Conservation (phyloP, 2,113 vertebrate genomes). For the Oceanodroma tethys region DNA sequence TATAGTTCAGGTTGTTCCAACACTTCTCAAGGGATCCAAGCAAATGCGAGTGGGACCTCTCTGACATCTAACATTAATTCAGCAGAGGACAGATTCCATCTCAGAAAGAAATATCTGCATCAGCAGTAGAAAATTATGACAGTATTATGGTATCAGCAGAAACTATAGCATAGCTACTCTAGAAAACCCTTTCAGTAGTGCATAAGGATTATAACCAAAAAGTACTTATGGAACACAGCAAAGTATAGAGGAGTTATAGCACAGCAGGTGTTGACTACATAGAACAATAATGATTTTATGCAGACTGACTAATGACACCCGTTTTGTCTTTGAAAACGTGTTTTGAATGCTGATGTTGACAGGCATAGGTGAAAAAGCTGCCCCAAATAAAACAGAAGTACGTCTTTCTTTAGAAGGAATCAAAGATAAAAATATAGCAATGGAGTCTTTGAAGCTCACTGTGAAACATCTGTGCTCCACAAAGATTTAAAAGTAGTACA, state of each 20-base stretch:
- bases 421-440: neutral
- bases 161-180: neutral
- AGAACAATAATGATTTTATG: neutral
- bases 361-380: neutral
- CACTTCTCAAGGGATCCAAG: neutral
- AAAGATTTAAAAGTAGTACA: neutral
- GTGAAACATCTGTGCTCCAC: neutral
- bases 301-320: neutral
- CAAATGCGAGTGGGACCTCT: neutral
- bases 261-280: neutral
- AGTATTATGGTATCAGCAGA: neutral
- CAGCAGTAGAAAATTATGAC: neutral
- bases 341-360: neutral
- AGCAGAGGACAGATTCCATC: neutral
- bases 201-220: neutral
- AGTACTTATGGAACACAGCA: neutral
- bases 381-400: neutral
- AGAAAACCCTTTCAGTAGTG: neutral
- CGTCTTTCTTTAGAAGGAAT: neutral
- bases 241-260: neutral
- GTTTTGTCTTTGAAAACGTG: neutral
- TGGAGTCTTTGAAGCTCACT: neutral
- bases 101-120: neutral
- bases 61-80: neutral
- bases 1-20: neutral